A percentile compares a stretch with the other conserved stretches of the same genome.
These are phyloP conservation scores for Leptinotarsa haldemani DNA, from an alignment of 2,888 invertebrate species.

Conservation along the genomic window DNA sequence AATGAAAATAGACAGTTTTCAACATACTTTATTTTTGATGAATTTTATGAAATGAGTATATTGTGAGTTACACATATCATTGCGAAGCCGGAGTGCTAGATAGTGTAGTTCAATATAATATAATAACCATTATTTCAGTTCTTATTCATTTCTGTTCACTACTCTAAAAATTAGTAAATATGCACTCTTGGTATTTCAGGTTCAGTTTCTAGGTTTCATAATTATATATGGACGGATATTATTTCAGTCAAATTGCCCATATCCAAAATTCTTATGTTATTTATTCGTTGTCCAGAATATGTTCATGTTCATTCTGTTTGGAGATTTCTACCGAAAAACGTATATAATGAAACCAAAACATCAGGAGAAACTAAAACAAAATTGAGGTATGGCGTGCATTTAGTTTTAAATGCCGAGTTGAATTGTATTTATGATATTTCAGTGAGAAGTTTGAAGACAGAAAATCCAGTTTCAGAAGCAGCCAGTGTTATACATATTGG, in stretches of 20 bases:
- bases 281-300: slow-evolving; percentile 72
- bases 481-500: too few relatives aligned
- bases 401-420: too few relatives aligned
- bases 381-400: neutral
- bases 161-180: too few relatives aligned
- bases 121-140: neutral
- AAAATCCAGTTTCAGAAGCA: too few relatives aligned
- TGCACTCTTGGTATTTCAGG: slow-evolving; percentile 61
- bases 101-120: too few relatives aligned
- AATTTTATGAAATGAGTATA: too few relatives aligned
- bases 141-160: neutral
- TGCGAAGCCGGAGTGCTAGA: too few relatives aligned
- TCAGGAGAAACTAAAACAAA: neutral
- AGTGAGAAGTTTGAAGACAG: too few relatives aligned
- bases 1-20: too few relatives aligned
- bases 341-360: slow-evolving; percentile 63
- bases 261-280: slow-evolving; percentile 68
- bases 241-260: slow-evolving; percentile 68
- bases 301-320: slow-evolving; percentile 73
- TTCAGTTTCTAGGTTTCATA: slow-evolving; percentile 74
- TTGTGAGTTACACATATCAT: too few relatives aligned
- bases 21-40: too few relatives aligned
- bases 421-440: too few relatives aligned
- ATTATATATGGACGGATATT: slow-evolving; percentile 69
- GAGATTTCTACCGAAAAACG: slow-evolving; percentile 73